Evolutionary conservation across 1,140 invertebrate genomes (phyloP), one percentile per base, ranked within the genome.

Genomic region (Apis dorsata): DNA sequence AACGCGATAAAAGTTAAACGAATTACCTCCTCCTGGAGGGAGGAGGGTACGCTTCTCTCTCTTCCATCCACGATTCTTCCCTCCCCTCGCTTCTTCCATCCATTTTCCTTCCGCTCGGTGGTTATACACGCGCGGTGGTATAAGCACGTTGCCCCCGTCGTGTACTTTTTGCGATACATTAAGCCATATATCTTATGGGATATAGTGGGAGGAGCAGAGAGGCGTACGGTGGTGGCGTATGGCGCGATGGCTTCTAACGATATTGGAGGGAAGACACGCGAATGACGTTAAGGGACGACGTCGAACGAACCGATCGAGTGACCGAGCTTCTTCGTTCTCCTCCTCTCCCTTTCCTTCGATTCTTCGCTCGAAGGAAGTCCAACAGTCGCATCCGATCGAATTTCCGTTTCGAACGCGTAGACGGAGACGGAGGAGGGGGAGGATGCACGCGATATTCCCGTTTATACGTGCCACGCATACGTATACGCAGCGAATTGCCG

Each of bases 111-210:
- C 68, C 79, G 81, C 80, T 53, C 79, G 80, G 79, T 68, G 62
- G 72, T 34, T 34, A 59, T 84, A 79, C 86, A 79, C 80, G 85
- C 84, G 2, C n/a, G 15, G 74, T 24, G 24, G 24, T 34, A 34
- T 68, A 83, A 85, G 80, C 83, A 87, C 86, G 85, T 90, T 78
- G 86, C 79, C 75, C 85, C 75, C n/a, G 77, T 71, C 83, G 85
- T 83, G 81, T 83, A 80, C 89, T 89, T 89, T 90, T 90, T 86
- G 89, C 87, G 79, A 90, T 89, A 89, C 90, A 89, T 90, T 90
- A 90, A 83, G 85, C 85, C 85, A 82, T 86, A 89, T 89, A 90
- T 89, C 90, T 90, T 86, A 90, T 85, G 85, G 81, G 76, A 86
- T 71, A 84, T 84, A 85, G 71, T 13, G 51, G 34, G 34, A 44